Conservation (phyloP, 2,888 invertebrate species). For the Agonopterix alstromeriana region DNA sequence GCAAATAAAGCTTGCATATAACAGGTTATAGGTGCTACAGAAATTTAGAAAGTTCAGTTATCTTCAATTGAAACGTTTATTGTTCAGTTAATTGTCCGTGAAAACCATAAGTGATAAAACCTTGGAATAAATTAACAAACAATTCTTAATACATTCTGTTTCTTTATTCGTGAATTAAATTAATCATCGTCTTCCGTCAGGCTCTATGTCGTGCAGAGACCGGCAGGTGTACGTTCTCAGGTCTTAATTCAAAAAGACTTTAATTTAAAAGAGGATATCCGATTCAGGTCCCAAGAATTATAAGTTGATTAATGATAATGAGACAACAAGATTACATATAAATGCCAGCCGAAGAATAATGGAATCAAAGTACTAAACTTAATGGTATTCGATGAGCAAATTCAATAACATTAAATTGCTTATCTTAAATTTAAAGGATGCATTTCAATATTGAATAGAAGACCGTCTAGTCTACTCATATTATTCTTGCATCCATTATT, state of each 20-base stretch:
- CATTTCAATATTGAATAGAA: constrained; percentile 44
- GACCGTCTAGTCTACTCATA: constrained; percentile 46
- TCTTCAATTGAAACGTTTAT: constrained; percentile 13
- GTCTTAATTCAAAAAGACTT: constrained; percentile 43
- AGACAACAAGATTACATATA: constrained; percentile 28
- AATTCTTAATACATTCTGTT: constrained; percentile 5
- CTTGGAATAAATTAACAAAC: constrained; percentile 14
- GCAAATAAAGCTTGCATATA: constrained; percentile 42
- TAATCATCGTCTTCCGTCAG: background rate
- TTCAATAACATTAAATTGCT: background rate
- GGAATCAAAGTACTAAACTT: too few relatives aligned
- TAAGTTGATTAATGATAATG: constrained; percentile 29
- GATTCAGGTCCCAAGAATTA: constrained; percentile 29
- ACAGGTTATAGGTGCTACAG: constrained; percentile 26
- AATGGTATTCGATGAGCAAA: too few relatives aligned
- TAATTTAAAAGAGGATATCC: constrained; percentile 37
- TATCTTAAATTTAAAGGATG: constrained; percentile 4
- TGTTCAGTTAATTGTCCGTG: constrained; percentile 11
- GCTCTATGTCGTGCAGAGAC: constrained; percentile 1
- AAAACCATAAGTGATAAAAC: constrained; percentile 14
- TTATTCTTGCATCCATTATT: constrained; percentile 72
- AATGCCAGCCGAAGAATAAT: background rate
- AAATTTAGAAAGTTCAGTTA: constrained; percentile 32
- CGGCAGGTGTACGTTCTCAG: constrained; percentile 56
- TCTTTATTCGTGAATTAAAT: constrained; percentile 3